Evolutionary conservation across 2,888 invertebrate species (phyloP).

Genomic region (Pristionchus arcanus): DNA sequence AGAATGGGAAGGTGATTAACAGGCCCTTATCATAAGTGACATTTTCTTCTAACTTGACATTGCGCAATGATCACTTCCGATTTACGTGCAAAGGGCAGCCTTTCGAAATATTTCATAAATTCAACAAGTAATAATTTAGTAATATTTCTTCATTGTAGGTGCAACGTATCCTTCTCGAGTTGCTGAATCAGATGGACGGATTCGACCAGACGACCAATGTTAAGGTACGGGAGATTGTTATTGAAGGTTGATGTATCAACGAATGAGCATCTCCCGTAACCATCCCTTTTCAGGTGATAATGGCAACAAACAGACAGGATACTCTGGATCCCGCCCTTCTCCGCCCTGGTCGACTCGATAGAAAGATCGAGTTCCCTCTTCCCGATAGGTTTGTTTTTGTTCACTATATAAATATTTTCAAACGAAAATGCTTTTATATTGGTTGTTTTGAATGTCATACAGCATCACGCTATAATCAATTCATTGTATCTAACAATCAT

Average conservation of each 20-base stretch:
- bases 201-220: slow-evolving; percentile 99
- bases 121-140: background rate
- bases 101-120: slow-evolving; percentile 12
- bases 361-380: slow-evolving; percentile 97
- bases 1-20: background rate
- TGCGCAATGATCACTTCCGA: too few species aligned
- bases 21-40: background rate
- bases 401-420: background rate
- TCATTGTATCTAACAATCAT: too few species aligned
- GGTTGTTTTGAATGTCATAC: background rate
- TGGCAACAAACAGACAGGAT: slow-evolving; percentile 97
- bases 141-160: slow-evolving; percentile 83
- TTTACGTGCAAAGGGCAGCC: too few species aligned
- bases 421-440: background rate
- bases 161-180: slow-evolving; percentile 95
- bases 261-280: background rate
- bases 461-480: background rate
- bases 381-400: slow-evolving; percentile 86
- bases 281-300: slow-evolving; percentile 85
- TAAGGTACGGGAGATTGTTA: slow-evolving; percentile 84
- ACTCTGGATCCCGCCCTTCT: slow-evolving; percentile 97
- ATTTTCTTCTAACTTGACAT: background rate
- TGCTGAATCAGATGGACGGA: slow-evolving; percentile 99
- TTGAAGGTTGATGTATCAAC: background rate
- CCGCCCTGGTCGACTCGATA: slow-evolving; percentile 94